Evolutionary conservation across 2,888 invertebrate species (phyloP), one percentile per base, ranked within the genome.

Genomic region (Halocaridina rubra): DNA sequence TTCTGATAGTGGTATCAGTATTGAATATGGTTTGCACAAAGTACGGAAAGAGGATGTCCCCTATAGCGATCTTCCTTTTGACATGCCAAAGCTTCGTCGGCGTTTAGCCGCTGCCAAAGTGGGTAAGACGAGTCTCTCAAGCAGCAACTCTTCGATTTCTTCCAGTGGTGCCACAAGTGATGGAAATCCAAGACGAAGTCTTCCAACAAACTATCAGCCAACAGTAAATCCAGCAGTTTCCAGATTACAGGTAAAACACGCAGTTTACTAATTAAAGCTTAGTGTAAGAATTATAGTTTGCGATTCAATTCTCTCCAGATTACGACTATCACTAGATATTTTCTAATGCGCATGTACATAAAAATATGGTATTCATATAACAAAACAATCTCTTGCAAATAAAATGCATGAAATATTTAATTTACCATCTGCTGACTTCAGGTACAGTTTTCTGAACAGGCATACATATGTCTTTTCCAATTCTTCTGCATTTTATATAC

Each of bases 1-100:
- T n/a, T 96, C 96, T 0, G 96, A 96, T 89, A 96, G 96, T 90
- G 96, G 96, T 39, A 96, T 96, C 90, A 96, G 96, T 7, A 94
- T 96, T 89, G 86, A 89, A 30, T 88, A 88, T 61, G 84, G 76
- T 29, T 89, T 85, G 32, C 89, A 74, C 87, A 84, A 71, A 19
- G 39, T 27, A 13, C 67, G 75, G 27, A 76, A 77, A 16, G 75
- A 67, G n/a, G 85, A 86, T 5, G 67, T 75, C 80, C 88, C 57
- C 89, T 86, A 59, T 46, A 96, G 96, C 90, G 94, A 96, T 90
- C 92, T 97, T 90, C 97, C 97, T 81, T 97, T 97, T 91, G 96
- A 97, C 91, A 97, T 97, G 97, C 97, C 97, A 33, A 97, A 97
- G 91, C 92, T 97, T 84, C 93, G 96, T 87, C 86, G 89, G 27